Conservation (phyloP, 2,888 invertebrate species). For the Galerucella calmariensis region DNA sequence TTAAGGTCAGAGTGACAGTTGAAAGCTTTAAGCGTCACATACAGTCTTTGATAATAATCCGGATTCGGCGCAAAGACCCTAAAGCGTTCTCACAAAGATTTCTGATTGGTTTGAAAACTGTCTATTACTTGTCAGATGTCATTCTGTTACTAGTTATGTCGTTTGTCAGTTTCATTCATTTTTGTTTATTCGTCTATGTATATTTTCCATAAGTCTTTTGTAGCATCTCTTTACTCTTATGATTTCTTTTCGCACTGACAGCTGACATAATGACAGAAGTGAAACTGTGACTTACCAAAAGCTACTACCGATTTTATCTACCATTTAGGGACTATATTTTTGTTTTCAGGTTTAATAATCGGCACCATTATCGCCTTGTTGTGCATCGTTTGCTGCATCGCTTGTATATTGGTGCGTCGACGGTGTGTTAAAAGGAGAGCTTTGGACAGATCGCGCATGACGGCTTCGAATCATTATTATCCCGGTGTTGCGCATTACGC, state of each 20-base stretch:
- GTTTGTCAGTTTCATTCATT: not conserved
- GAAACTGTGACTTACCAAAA: too few relatives aligned
- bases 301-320: not conserved
- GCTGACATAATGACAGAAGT: too few relatives aligned
- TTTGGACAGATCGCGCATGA: conserved; percentile 50
- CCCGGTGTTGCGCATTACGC: conserved; percentile 55
- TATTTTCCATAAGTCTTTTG: not conserved
- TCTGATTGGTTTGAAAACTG: too few relatives aligned
- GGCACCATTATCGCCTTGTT: conserved; percentile 65
- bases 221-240: too few relatives aligned
- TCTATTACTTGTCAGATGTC: too few relatives aligned
- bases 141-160: too few relatives aligned
- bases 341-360: conserved; percentile 66
- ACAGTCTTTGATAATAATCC: too few relatives aligned
- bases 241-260: too few relatives aligned
- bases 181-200: conserved; percentile 21
- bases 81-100: too few relatives aligned
- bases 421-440: conserved; percentile 59
- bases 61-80: too few relatives aligned
- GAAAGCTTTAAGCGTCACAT: too few relatives aligned
- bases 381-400: conserved; percentile 63
- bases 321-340: conserved; percentile 27
- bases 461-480: conserved; percentile 54
- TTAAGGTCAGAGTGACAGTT: too few relatives aligned
- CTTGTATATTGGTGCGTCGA: conserved; percentile 66